A percentile compares a stretch with the other conserved stretches of the same genome.
Conservation (phyloP, 2,888 invertebrate species). For the Cinara cedri region DNA sequence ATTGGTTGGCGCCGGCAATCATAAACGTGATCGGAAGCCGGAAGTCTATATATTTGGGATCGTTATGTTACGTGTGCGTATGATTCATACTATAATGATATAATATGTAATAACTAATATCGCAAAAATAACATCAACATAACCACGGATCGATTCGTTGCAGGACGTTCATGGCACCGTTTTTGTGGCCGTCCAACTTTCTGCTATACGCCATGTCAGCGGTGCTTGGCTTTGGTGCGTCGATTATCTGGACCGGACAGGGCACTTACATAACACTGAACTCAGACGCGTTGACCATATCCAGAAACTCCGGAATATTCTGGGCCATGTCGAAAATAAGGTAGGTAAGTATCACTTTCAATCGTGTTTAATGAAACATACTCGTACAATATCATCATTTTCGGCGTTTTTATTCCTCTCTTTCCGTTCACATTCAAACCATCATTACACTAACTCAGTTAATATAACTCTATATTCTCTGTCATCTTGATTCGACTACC, state of each 20-base stretch:
- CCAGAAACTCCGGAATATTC: conserved; percentile 93
- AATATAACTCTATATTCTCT: too few species aligned
- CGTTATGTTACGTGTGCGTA: conserved; percentile 76
- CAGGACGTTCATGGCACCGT: conserved; percentile 88
- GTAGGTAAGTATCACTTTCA: conserved; percentile 64
- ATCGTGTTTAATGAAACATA: too few species aligned
- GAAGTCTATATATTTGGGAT: conserved; percentile 85
- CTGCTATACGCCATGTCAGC: conserved; percentile 84
- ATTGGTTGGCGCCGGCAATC: conserved; percentile 93
- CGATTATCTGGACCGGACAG: conserved; percentile 95
- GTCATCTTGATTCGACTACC: too few species aligned
- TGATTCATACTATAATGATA: neutral
- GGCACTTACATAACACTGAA: conserved; percentile 90
- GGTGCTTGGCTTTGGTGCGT: conserved; percentile 88
- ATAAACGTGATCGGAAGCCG: conserved; percentile 86
- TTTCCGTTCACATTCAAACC: too few species aligned
- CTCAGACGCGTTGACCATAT: conserved; percentile 84
- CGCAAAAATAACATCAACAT: too few species aligned
- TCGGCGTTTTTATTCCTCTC: too few species aligned
- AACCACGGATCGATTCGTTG: too few species aligned
- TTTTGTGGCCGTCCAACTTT: conserved; percentile 82
- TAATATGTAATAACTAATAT: too few species aligned
- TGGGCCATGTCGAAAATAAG: conserved; percentile 96
- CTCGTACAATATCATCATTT: too few species aligned
- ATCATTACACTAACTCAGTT: too few species aligned